A percentile compares a stretch with the other conserved stretches of the same genome.
These are phyloP conservation scores for Anoplopoma fimbria DNA, from an alignment of 2,113 vertebrate genomes.

Conservation along the genomic window DNA sequence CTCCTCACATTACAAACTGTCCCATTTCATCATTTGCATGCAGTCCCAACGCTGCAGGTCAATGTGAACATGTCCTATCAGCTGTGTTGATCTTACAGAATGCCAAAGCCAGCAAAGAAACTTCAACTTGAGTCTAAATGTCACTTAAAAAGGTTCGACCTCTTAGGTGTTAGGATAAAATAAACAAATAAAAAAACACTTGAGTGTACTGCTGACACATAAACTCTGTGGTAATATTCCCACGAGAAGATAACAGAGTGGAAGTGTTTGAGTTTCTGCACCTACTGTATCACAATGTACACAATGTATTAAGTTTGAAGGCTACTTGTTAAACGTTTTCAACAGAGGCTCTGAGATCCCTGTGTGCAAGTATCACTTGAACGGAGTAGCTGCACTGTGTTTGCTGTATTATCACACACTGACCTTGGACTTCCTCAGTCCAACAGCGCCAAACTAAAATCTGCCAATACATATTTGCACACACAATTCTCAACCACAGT, in stretches of 20 bases:
- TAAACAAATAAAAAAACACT: conserved; percentile 5
- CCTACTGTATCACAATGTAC: neutral
- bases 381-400: neutral
- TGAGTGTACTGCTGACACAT: neutral
- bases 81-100: conserved; percentile 8
- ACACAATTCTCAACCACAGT: neutral
- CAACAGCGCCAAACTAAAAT: conserved; percentile 1
- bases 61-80: neutral
- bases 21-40: conserved; percentile 59
- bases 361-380: neutral
- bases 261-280: conserved; percentile 4
- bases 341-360: neutral
- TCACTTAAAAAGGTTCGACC: neutral
- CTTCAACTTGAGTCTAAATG: neutral
- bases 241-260: conserved; percentile 38
- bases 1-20: conserved; percentile 58
- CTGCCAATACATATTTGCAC: neutral
- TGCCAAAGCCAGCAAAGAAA: neutral
- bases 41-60: conserved; percentile 4
- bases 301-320: neutral
- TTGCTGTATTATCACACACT: conserved; percentile 17
- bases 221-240: conserved; percentile 27
- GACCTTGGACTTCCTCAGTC: conserved; percentile 56
- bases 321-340: conserved; percentile 16
- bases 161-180: neutral